Evolutionary conservation across 2,113 vertebrate genomes (phyloP).

Genomic region (Alosa alosa): DNA sequence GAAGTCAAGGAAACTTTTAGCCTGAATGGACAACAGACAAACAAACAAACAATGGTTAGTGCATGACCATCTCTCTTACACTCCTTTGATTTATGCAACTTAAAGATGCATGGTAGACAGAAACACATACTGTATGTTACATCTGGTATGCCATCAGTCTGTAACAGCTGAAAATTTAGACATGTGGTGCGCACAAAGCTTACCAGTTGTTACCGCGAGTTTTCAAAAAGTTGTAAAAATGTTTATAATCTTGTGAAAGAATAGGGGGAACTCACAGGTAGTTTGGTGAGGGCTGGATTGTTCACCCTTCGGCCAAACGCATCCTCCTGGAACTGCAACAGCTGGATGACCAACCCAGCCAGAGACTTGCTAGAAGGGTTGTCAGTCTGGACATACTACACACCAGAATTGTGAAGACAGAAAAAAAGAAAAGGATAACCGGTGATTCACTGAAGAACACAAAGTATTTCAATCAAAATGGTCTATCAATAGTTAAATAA

Average conservation of each 20-base stretch:
- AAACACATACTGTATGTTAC: too few species aligned
- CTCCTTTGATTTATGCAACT: not conserved
- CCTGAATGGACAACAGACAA: conserved; percentile 63
- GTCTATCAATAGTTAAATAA: not conserved
- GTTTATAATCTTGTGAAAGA: not conserved
- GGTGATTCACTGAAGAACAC: not conserved
- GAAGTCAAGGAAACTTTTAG: conserved; percentile 98
- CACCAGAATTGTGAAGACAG: not conserved
- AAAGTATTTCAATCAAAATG: not conserved
- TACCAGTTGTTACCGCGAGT: not conserved
- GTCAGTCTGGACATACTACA: conserved; percentile 91
- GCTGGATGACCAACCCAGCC: conserved; percentile 89
- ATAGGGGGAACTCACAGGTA: conserved; percentile 81
- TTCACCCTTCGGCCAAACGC: conserved; percentile 94
- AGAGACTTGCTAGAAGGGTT: conserved; percentile 93
- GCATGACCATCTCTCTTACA: not conserved
- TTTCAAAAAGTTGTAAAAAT: not conserved
- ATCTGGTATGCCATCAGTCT: too few species aligned
- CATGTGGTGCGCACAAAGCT: too few species aligned
- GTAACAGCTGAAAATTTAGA: too few species aligned
- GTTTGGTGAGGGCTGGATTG: conserved; percentile 96
- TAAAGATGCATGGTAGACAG: not conserved
- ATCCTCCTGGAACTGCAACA: conserved; percentile 98
- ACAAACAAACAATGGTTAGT: not conserved
- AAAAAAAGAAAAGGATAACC: not conserved